A percentile compares a stretch with the other conserved stretches of the same genome.
Evolutionary conservation across 2,888 invertebrate genomes (phyloP).

Genomic region (Nymphalis polychloros): DNA sequence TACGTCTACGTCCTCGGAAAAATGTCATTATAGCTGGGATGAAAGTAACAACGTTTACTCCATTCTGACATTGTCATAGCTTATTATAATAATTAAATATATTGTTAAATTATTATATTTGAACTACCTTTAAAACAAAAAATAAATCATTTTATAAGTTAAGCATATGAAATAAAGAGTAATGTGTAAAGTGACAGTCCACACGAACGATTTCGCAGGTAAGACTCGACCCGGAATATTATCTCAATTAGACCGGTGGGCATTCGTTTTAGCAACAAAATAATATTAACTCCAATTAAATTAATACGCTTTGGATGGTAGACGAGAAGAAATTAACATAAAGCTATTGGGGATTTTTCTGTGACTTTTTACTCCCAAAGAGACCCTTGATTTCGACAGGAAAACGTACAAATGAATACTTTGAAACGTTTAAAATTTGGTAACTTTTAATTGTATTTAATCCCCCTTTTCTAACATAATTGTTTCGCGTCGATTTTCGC

Average conservation of each 20-base stretch:
- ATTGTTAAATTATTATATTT: neutral
- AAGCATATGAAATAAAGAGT: neutral
- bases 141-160: neutral
- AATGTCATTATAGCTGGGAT: slow-evolving; percentile 25
- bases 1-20: slow-evolving; percentile 8
- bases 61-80: slow-evolving; percentile 4
- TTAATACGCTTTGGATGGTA: slow-evolving; percentile 17
- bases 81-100: neutral
- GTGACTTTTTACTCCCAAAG: slow-evolving; percentile 18
- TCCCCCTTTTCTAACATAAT: slow-evolving; percentile 29
- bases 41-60: slow-evolving; percentile 20
- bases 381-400: slow-evolving; percentile 28
- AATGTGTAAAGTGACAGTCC: too few relatives aligned
- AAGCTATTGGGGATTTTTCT: slow-evolving; percentile 28
- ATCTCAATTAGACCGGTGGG: too few relatives aligned
- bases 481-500: slow-evolving; percentile 37
- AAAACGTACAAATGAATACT: slow-evolving; percentile 36
- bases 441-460: slow-evolving; percentile 46
- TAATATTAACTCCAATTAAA: slow-evolving; percentile 29
- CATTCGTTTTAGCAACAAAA: slow-evolving; percentile 2
- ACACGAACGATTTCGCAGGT: too few relatives aligned
- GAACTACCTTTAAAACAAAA: neutral
- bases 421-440: slow-evolving; percentile 40
- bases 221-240: too few relatives aligned
- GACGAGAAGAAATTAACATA: slow-evolving; percentile 30